Percentiles rank a stretch among this genome's conserved stretches.
Evolutionary conservation across 2,797 vertebrate species (phyloP).

Genomic region (Neosilurus mollespiculum): DNA sequence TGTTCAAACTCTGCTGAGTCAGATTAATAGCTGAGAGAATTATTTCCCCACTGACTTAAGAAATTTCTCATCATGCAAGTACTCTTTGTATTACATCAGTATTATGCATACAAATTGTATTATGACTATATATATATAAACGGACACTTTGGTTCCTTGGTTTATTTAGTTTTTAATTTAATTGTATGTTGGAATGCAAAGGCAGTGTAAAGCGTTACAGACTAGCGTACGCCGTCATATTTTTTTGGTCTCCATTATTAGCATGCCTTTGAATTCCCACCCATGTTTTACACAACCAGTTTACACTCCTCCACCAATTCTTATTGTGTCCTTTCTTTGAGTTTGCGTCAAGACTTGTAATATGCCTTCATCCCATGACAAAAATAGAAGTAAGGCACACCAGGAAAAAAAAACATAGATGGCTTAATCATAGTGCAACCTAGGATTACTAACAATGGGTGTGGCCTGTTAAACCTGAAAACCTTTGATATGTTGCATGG

Average conservation of each 20-base stretch:
- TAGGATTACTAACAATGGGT: constrained; percentile 8
- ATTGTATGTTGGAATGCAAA: neutral
- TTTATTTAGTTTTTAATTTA: neutral
- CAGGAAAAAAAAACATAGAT: neutral
- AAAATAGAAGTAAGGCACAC: neutral
- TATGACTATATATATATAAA: too few relatives aligned
- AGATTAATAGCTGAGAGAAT: neutral
- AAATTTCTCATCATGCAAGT: too few relatives aligned
- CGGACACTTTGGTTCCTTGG: neutral
- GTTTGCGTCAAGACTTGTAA: too few relatives aligned
- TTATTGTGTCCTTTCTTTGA: neutral
- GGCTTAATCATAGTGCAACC: neutral
- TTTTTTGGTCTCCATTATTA: neutral
- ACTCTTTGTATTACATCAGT: neutral
- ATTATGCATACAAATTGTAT: neutral
- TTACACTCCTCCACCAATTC: neutral
- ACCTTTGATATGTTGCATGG: neutral
- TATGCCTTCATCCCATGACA: neutral
- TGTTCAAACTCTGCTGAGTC: neutral
- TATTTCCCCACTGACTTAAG: neutral
- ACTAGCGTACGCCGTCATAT: neutral
- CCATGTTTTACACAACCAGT: constrained; percentile 15
- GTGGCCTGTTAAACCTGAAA: constrained; percentile 18
- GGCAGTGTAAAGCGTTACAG: neutral
- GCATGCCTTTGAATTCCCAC: neutral